Evolutionary conservation across 2,888 invertebrate genomes (phyloP).

Genomic region (Agonopterix alstromeriana): DNA sequence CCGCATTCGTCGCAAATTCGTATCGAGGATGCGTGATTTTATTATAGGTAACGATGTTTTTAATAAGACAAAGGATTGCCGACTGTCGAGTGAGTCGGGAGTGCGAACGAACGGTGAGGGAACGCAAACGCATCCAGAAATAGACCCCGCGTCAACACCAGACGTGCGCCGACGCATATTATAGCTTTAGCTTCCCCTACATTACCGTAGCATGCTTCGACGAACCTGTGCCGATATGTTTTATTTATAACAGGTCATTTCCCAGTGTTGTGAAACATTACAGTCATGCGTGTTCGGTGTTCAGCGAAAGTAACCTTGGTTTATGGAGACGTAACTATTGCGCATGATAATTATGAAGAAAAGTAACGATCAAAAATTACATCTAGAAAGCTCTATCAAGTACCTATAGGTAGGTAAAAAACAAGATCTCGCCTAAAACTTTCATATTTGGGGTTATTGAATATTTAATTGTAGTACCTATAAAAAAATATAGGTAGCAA

Average conservation of each 20-base stretch:
- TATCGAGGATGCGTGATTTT: slow-evolving; percentile 35
- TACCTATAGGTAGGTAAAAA: too few species aligned
- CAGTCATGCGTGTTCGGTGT: not conserved
- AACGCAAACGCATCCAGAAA: slow-evolving; percentile 56
- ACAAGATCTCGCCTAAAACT: too few species aligned
- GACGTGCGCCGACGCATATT: slow-evolving; percentile 45
- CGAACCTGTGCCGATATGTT: slow-evolving; percentile 52
- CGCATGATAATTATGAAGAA: too few species aligned
- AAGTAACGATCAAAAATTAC: too few species aligned
- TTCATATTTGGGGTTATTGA: too few species aligned
- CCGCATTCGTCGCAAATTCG: slow-evolving; percentile 32
- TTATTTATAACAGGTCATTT: slow-evolving; percentile 60
- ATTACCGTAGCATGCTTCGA: slow-evolving; percentile 22
- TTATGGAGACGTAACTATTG: too few species aligned
- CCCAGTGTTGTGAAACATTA: slow-evolving; percentile 21
- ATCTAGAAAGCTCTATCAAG: too few species aligned
- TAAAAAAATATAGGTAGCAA: too few species aligned
- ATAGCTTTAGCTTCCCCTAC: slow-evolving; percentile 9
- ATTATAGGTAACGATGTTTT: slow-evolving; percentile 52
- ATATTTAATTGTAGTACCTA: too few species aligned
- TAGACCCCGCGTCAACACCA: slow-evolving; percentile 65
- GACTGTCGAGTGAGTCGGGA: slow-evolving; percentile 44
- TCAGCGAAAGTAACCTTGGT: slow-evolving; percentile 23
- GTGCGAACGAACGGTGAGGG: slow-evolving; percentile 26
- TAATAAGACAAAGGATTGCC: slow-evolving; percentile 68